Evolutionary conservation across 2,113 vertebrate genomes (phyloP).

Genomic region (Archocentrus centrarchus): DNA sequence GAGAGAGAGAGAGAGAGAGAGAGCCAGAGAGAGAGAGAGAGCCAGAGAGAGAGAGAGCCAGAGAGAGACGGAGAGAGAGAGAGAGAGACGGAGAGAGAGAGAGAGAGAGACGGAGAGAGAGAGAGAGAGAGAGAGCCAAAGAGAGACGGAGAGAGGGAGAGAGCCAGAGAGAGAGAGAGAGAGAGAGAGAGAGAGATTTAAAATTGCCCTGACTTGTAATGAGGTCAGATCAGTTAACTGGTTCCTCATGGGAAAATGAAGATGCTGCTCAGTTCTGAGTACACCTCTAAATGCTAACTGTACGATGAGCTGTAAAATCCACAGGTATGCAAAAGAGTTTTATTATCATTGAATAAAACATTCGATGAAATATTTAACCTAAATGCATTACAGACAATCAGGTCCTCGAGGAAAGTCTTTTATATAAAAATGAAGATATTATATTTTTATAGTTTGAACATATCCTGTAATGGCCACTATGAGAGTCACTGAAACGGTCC

Average conservation of each 20-base stretch:
- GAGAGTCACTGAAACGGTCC: slow-evolving; percentile 47
- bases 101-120: too few relatives aligned
- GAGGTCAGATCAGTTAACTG: slow-evolving; percentile 69
- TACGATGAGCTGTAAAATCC: slow-evolving; percentile 18
- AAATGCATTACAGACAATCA: slow-evolving; percentile 65
- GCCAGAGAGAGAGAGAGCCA: slow-evolving; percentile 44
- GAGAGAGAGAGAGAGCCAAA: too few relatives aligned
- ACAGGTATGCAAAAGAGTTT: slow-evolving; percentile 60
- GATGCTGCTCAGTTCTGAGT: background rate
- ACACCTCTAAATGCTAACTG: background rate
- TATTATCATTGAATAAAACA: slow-evolving; percentile 63
- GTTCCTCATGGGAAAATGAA: slow-evolving; percentile 45
- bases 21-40: slow-evolving; percentile 36
- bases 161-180: slow-evolving; percentile 36
- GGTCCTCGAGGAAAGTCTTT: slow-evolving; percentile 63
- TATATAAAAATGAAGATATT: slow-evolving; percentile 64
- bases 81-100: too few relatives aligned
- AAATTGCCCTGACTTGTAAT: slow-evolving; percentile 49
- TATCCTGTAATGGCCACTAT: slow-evolving; percentile 37
- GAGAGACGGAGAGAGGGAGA: background rate
- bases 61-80: too few relatives aligned
- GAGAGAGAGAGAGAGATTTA: slow-evolving; percentile 58
- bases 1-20: too few relatives aligned
- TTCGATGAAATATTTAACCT: slow-evolving; percentile 43
- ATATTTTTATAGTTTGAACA: slow-evolving; percentile 50